phyloP scores from a whole-genome alignment of 2,888 invertebrate species.

The Plebejus argus region DNA sequence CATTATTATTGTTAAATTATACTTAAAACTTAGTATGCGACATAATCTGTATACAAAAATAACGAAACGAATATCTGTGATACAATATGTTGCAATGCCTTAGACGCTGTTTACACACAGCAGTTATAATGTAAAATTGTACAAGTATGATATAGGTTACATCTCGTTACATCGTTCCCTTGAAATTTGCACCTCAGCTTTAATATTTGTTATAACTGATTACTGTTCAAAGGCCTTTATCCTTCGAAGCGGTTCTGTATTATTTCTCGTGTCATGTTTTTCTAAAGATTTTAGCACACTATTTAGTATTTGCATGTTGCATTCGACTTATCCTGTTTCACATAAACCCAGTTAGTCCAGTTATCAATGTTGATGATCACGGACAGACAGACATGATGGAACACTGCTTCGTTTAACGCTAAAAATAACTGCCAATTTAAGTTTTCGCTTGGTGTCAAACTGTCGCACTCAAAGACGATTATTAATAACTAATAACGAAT shows the following conservation, averaged over 20 bases:
- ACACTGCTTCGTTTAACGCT: not conserved
- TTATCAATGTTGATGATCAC: not conserved
- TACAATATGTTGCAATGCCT: not conserved
- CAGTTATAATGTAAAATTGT: not conserved
- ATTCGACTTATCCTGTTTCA: not conserved
- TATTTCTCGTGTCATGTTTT: too few species aligned
- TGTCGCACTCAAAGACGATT: too few species aligned
- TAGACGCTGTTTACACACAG: not conserved
- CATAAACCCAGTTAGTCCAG: not conserved
- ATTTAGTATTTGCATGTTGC: too few species aligned
- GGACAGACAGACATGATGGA: not conserved
- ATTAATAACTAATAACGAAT: too few species aligned
- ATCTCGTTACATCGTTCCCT: not conserved
- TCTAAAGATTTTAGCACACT: too few species aligned
- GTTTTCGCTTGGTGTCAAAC: too few species aligned
- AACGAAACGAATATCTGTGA: not conserved
- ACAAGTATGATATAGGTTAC: not conserved
- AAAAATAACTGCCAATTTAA: not conserved
- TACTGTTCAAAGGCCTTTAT: too few species aligned
- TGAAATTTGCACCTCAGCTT: too few species aligned
- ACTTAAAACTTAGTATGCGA: not conserved
- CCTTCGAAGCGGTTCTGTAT: too few species aligned
- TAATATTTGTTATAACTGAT: not conserved
- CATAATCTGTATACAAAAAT: not conserved
- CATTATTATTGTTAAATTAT: not conserved